Conservation (phyloP, 2,797 vertebrate species). For the Chelon labrosus region DNA sequence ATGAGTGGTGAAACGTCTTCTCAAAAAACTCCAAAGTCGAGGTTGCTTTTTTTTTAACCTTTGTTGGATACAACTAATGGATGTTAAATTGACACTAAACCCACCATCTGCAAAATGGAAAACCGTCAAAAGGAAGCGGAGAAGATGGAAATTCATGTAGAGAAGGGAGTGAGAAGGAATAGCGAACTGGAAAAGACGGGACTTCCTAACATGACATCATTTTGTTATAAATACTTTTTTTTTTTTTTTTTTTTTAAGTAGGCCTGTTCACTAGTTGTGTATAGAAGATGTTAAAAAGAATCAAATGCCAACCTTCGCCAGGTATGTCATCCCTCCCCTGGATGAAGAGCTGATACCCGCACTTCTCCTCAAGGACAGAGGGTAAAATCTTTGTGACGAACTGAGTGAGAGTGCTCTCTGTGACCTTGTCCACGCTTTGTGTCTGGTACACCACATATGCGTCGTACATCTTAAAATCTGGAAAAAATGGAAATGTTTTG, state of each 20-base stretch:
- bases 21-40: no score
- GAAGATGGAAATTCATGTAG: not conserved
- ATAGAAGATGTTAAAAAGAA: not conserved
- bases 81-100: not conserved
- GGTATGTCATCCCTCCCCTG: conserved; percentile 89
- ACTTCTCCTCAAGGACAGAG: conserved; percentile 87
- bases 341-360: conserved; percentile 89
- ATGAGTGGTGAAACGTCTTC: no score
- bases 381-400: conserved; percentile 86
- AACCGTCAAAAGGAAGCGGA: not conserved
- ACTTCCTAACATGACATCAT: not conserved
- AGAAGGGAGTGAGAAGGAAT: not conserved
- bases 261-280: no score
- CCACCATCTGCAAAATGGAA: not conserved
- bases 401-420: conserved; percentile 65
- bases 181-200: not conserved
- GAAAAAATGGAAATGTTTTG: not conserved
- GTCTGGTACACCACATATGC: conserved; percentile 87
- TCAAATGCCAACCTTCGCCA: conserved; percentile 85
- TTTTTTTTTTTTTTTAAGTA: no score
- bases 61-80: not conserved
- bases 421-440: conserved; percentile 42
- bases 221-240: not conserved
- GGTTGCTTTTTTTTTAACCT: not conserved
- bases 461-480: conserved; percentile 84